Base-by-base conservation (phyloP, 1,140 invertebrate genomes). In the Sinonovacula constricta region DNA sequence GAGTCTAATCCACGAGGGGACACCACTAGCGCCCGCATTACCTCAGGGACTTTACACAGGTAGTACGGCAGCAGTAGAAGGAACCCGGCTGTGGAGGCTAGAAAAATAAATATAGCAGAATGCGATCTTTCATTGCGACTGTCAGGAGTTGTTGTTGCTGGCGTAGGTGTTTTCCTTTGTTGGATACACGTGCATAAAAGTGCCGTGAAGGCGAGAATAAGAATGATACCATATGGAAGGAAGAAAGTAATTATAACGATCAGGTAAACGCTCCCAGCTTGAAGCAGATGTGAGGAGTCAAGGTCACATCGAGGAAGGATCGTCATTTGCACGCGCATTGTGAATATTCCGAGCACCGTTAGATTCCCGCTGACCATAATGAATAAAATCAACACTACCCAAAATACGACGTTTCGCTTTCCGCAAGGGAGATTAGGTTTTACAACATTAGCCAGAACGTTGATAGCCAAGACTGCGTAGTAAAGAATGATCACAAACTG, bases 321-420 rank as follows among this genome's bases (percentile, higher is more conserved):
- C 15, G 26, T n/a, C n/a, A 31, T 31, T 22, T 63, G 57, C 18
- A 74, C 15, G 22, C 45, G 24, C 62, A 76, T 76, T 22, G 72
- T 76, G n/a, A 54, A 76, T 0, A 76, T 51, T 12, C 45, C 62
- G 18, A 76, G 33, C 5, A 76, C 34, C 3, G 59, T 54, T 24
- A 76, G 45, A 54, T 76, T 76, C 15, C 59, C 72, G 56, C 62
- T 57, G n/a, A 76, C 63, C 72, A 76, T 66, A n/a, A 76, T 57
- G 51, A 76, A 76, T 15, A 76, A 28, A 4, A 76, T 59, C 10
- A 76, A 45, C n/a, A 66, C 22, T 33, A 76, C 49, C 72, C 72
- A 76, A 28, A 76, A 67, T 14, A 76, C 22, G 49, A 76, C 59
- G 34, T 45, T 76, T 26, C 33, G 33, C 24, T 57, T 76, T 3